Evolutionary conservation across 2,113 vertebrate species (phyloP).

Genomic region (Sebastes fasciatus): DNA sequence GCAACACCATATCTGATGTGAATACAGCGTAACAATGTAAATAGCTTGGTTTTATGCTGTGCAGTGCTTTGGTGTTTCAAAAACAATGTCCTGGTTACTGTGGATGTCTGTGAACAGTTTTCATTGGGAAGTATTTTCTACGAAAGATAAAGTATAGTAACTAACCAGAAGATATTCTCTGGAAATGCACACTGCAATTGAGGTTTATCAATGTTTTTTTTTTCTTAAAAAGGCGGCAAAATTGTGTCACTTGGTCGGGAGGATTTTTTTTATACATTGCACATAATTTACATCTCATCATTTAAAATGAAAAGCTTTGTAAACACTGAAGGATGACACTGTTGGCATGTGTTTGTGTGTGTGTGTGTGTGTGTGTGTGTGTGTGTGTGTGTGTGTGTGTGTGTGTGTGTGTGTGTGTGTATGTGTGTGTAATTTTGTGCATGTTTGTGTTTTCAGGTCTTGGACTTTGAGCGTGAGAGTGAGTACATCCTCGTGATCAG

Average conservation of each 20-base stretch:
- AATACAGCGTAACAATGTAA: no score
- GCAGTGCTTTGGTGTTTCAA: not conserved
- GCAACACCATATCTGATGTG: no score
- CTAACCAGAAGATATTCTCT: not conserved
- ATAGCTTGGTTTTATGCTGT: not conserved
- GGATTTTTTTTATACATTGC: not conserved
- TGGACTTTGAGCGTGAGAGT: conserved; percentile 86
- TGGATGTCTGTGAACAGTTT: not conserved
- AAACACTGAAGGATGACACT: not conserved
- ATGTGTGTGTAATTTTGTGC: not conserved
- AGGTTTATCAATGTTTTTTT: no score
- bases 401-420: not conserved
- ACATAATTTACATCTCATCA: not conserved
- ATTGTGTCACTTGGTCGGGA: no score
- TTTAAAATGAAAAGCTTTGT: no score
- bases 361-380: not conserved
- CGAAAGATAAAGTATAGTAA: not conserved
- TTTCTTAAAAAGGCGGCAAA: no score
- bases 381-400: not conserved
- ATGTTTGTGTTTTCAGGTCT: conserved; percentile 65
- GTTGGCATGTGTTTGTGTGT: not conserved
- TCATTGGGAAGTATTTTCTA: not conserved
- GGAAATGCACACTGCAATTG: no score
- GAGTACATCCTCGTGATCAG: conserved; percentile 85
- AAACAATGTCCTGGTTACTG: not conserved